phyloP scores from a whole-genome alignment of 2,797 vertebrate species.

The Sebastes taczanowskii region DNA sequence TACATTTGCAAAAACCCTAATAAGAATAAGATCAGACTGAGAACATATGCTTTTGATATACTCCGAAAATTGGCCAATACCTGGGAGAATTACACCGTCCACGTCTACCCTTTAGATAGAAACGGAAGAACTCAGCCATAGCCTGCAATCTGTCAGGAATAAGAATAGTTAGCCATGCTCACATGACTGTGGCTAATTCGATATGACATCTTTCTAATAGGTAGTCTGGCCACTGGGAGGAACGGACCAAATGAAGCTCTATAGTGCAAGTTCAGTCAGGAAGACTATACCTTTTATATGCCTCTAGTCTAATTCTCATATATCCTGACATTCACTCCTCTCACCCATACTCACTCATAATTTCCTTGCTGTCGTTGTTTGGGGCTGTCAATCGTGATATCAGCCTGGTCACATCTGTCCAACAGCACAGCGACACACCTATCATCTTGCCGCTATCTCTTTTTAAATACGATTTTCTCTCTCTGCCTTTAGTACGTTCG shows the following conservation, averaged over 20 bases:
- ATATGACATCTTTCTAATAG: slow-evolving; percentile 59
- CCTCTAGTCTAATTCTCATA: background rate
- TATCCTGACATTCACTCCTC: background rate
- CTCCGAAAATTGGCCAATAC: background rate
- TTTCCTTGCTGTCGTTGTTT: background rate
- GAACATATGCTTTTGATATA: slow-evolving; percentile 20
- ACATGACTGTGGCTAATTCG: slow-evolving; percentile 57
- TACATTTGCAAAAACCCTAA: background rate
- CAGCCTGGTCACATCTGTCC: background rate
- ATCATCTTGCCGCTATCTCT: background rate
- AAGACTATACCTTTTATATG: background rate
- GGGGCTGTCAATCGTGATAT: background rate
- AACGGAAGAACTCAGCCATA: slow-evolving; percentile 23
- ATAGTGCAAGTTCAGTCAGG: background rate
- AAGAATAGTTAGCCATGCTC: slow-evolving; percentile 45
- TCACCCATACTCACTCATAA: background rate
- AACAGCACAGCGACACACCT: background rate
- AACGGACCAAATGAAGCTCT: background rate
- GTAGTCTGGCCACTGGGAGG: slow-evolving; percentile 9
- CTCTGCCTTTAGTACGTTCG: too few species aligned
- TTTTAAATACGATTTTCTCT: background rate
- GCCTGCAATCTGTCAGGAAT: slow-evolving; percentile 27
- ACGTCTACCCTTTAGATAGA: background rate
- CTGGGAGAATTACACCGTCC: slow-evolving; percentile 1
- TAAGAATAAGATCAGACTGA: background rate